These are phyloP conservation scores for Choloepus hoffmanni DNA, from an alignment of 2,113 vertebrate genomes.

Conservation along the genomic window DNA sequence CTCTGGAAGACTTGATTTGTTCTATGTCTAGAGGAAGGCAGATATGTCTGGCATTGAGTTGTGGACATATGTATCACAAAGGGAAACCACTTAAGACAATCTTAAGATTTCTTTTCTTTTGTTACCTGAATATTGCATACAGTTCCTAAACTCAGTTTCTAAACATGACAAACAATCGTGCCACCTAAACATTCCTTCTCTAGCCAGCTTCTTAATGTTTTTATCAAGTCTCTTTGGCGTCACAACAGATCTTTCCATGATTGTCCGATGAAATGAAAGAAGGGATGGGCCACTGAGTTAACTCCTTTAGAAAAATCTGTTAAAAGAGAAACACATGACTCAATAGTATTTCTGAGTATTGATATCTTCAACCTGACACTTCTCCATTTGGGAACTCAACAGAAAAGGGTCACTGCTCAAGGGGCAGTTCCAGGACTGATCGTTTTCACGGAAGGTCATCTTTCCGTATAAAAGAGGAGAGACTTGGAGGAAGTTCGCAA, in stretches of 20 bases:
- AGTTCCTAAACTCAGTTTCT: background rate
- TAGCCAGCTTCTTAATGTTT: background rate
- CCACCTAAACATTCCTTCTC: background rate
- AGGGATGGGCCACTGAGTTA: background rate
- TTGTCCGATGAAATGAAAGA: background rate
- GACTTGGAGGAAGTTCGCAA: background rate
- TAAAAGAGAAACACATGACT: background rate
- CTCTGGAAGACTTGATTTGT: background rate
- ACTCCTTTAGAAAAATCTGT: background rate
- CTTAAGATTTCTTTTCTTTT: background rate
- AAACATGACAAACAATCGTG: background rate
- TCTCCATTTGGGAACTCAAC: background rate
- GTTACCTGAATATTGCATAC: background rate
- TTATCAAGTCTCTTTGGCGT: background rate
- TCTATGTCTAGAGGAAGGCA: background rate
- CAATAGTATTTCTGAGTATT: background rate
- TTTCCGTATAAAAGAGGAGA: background rate
- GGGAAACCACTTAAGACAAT: background rate
- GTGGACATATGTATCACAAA: background rate
- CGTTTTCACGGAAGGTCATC: background rate
- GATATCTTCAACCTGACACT: background rate
- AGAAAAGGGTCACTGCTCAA: background rate
- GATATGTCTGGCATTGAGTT: background rate
- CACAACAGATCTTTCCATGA: background rate
- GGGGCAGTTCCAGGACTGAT: background rate